These are phyloP conservation scores for Porites australiensis DNA, from an alignment of 64 coral and sea anemone genomes.

Conservation along the genomic window DNA sequence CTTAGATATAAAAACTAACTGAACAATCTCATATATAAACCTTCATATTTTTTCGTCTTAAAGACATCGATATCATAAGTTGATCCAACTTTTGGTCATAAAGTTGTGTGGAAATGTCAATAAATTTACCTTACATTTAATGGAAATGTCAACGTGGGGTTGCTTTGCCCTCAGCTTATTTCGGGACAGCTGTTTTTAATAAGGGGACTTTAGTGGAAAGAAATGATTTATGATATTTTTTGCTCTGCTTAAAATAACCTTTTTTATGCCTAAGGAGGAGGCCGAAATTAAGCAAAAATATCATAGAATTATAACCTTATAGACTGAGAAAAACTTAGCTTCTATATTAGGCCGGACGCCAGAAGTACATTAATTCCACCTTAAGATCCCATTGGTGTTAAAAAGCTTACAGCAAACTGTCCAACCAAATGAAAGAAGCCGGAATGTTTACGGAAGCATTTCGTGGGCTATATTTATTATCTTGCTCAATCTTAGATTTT, in stretches of 20 bases:
- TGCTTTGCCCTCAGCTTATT: neutral
- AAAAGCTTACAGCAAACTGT: no score
- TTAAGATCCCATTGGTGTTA: neutral
- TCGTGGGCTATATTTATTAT: neutral
- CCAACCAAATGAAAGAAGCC: neutral
- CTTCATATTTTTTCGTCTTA: neutral
- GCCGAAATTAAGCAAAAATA: neutral
- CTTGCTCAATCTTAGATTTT: neutral
- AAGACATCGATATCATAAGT: neutral
- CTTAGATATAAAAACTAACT: no score
- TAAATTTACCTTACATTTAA: conserved; percentile 7
- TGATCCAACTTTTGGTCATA: neutral
- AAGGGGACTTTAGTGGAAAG: no score
- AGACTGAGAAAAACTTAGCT: no score
- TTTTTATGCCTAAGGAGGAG: neutral
- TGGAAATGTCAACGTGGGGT: neutral
- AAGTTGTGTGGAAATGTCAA: neutral
- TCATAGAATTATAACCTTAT: no score
- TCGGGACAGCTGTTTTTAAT: no score
- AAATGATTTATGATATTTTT: neutral
- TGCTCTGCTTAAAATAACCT: neutral
- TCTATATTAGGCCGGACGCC: neutral
- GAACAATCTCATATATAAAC: no score
- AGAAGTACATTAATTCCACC: neutral
- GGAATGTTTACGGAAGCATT: neutral